Evolutionary conservation across 2,113 vertebrate species (phyloP).

Genomic region (Xyliphius kryptos): DNA sequence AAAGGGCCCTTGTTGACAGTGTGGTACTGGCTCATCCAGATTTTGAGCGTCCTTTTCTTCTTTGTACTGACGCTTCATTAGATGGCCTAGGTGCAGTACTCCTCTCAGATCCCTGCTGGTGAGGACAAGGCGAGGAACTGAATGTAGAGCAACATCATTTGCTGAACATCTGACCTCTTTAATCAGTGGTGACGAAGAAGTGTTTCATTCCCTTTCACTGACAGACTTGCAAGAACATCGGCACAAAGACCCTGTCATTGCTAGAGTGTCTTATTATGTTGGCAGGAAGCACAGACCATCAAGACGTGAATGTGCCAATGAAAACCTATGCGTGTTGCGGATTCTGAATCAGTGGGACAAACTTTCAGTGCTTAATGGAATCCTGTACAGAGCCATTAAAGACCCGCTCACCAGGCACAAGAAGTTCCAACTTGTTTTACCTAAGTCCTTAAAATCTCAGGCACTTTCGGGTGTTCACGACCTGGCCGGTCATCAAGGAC

Average conservation of each 20-base stretch:
- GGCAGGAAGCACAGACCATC: not conserved
- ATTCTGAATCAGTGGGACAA: too few relatives aligned
- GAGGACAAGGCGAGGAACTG: conserved; percentile 2
- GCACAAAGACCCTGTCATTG: too few relatives aligned
- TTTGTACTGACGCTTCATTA: conserved; percentile 24
- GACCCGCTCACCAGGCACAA: too few relatives aligned
- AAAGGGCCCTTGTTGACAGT: conserved; percentile 11
- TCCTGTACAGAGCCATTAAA: too few relatives aligned
- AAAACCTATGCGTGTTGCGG: not conserved
- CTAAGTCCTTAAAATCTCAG: not conserved
- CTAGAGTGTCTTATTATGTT: too few relatives aligned
- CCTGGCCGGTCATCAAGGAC: conserved; percentile 5
- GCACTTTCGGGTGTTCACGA: not conserved
- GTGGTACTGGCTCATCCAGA: conserved; percentile 26
- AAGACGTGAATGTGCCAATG: not conserved
- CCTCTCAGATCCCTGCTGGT: conserved; percentile 21
- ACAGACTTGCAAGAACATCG: too few relatives aligned
- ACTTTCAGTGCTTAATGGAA: too few relatives aligned
- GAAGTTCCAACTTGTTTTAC: too few relatives aligned
- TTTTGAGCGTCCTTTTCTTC: conserved; percentile 21
- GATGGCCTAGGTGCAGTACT: conserved; percentile 22
- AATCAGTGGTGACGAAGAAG: too few relatives aligned
- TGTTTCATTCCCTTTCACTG: too few relatives aligned
- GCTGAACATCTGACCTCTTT: too few relatives aligned
- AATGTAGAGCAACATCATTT: too few relatives aligned